These are phyloP conservation scores for Tamias sibiricus DNA, from an alignment of 2,113 vertebrate species.

Conservation along the genomic window DNA sequence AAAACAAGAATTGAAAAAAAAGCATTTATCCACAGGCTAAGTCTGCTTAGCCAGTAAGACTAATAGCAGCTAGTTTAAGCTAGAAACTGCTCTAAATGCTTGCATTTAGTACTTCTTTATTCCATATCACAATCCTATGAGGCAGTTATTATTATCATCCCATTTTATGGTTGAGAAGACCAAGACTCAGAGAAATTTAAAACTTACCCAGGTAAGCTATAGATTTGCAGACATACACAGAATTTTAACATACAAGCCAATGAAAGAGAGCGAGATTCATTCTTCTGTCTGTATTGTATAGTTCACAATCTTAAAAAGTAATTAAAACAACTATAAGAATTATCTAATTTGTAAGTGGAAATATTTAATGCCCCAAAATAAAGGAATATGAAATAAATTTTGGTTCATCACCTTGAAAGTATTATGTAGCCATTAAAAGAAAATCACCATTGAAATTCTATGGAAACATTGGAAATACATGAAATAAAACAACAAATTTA, in stretches of 20 bases:
- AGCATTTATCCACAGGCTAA: neutral
- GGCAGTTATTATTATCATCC: neutral
- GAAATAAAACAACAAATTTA: neutral
- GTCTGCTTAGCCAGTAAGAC: neutral
- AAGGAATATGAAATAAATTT: conserved; percentile 8
- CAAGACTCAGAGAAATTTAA: neutral
- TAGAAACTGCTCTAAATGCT: neutral
- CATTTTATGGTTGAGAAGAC: conserved; percentile 32
- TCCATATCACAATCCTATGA: neutral
- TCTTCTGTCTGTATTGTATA: neutral
- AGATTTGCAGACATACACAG: neutral
- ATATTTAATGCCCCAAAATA: neutral
- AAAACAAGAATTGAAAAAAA: conserved; percentile 28
- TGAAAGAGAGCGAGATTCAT: neutral
- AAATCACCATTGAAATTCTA: neutral
- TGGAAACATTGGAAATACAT: neutral
- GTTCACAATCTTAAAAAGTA: neutral
- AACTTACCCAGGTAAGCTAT: neutral
- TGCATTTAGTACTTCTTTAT: neutral
- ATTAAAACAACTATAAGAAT: neutral
- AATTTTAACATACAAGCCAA: neutral
- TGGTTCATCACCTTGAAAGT: conserved; percentile 12
- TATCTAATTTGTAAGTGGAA: conserved; percentile 15
- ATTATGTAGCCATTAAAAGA: conserved; percentile 12
- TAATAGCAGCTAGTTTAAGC: neutral